Conservation (phyloP, 2,797 vertebrate species). For the Megalops cyprinoides region DNA sequence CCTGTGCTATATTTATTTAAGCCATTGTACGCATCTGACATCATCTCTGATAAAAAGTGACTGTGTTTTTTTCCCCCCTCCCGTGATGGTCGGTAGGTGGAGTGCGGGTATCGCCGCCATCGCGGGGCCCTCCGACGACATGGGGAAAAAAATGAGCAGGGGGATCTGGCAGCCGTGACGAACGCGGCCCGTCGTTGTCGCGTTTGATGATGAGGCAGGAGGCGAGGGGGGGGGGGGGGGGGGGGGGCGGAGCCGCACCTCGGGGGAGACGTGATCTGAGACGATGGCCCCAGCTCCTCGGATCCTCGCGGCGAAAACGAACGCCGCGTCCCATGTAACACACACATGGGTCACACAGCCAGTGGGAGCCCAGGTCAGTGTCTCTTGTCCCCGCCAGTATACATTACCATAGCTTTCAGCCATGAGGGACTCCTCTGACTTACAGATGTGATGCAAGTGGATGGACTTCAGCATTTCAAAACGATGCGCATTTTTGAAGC, state of each 20-base stretch:
- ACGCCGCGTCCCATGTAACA: too few relatives aligned
- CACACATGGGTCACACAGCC: too few relatives aligned
- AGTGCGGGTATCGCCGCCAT: not conserved
- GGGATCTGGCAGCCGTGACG: conserved; percentile 5
- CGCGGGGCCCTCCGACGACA: not conserved
- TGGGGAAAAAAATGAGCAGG: not conserved
- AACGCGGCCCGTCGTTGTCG: conserved; percentile 5
- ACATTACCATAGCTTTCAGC: too few relatives aligned
- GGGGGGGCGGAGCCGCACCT: not conserved
- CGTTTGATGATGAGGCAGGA: conserved; percentile 11
- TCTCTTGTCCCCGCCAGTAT: too few relatives aligned
- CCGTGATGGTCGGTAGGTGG: not conserved
- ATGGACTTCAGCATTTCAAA: too few relatives aligned
- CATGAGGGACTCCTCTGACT: too few relatives aligned
- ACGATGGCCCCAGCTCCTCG: too few relatives aligned
- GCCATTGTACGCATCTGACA: not conserved
- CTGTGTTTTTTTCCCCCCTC: not conserved
- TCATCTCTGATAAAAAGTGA: not conserved
- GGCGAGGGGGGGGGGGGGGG: too few relatives aligned
- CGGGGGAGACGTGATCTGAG: not conserved
- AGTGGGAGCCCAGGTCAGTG: too few relatives aligned
- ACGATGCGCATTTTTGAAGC: too few relatives aligned
- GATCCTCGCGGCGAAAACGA: too few relatives aligned
- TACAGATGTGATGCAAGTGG: too few relatives aligned
- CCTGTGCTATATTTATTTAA: not conserved